Evolutionary conservation across 2,797 vertebrate species (phyloP), one percentile per base, ranked within the genome.

Genomic region (Merluccius polli): DNA sequence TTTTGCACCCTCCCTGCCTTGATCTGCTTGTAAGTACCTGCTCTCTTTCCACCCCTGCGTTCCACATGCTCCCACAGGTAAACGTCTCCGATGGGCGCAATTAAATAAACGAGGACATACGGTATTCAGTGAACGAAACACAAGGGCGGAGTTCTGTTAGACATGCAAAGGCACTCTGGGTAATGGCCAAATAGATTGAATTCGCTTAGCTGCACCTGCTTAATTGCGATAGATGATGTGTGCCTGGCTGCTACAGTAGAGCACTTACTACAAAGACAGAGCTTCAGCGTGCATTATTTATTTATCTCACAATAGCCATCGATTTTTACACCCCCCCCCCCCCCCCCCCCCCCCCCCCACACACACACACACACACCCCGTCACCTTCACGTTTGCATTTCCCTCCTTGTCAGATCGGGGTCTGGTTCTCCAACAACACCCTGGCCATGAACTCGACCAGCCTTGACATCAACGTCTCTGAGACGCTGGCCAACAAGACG

Each of bases 401-500:
- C 71, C 77, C 44, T 74, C 69, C 70, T 74, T 78, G 70, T 73
- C 90, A 97, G 96, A 96, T 97, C 2, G 96, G 96, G 27, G 94
- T 96, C 84, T 98, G 96, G 96, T 96, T 94, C 91, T 98, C 97
- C 33, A 97, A 96, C 90, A 94, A 96, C 87, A 97, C 96, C 0
- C 87, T 98, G 78, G 95, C 94, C 29, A 98, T 98, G 97, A 96
- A 98, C 27, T 94, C 95, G 78, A 96, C 95, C 76, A 95, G 94
- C 32, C 88, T 98, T 92, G 95, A 97, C 83, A 94, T 97, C 81
- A 97, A 96, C 41, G 91, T 94, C 73, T 96, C 96, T 0, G 95
- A 97, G 87, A 97, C 94, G 0, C 85, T 98, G 84, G 95, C 94
- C 82, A 97, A 98, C 92, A 97, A 97, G 89, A 96, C 95, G 0